phyloP scores from a whole-genome alignment of 2,113 vertebrate genomes.

The Dasyprocta punctata region DNA sequence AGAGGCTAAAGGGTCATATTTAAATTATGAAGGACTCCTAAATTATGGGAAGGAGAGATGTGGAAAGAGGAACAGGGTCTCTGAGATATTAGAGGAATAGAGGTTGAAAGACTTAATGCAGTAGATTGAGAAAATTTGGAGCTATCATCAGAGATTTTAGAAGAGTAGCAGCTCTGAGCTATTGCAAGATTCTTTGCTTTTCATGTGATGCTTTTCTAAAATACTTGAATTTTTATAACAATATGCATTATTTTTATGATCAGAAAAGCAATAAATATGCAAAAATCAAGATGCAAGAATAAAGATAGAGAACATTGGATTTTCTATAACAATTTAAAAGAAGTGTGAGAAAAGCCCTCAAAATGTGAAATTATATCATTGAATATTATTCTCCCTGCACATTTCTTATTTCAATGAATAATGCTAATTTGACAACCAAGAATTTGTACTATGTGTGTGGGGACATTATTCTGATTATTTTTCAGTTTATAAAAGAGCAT shows the following conservation, averaged over 20 bases:
- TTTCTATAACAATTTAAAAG: conserved; percentile 44
- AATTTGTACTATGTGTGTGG: not conserved
- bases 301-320: not conserved
- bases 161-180: not conserved
- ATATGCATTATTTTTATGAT: not conserved
- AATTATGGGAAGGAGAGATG: not conserved
- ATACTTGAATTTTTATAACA: conserved; percentile 13
- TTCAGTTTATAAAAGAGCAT: not conserved
- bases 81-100: not conserved
- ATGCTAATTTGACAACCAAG: conserved; percentile 12
- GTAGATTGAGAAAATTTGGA: conserved; percentile 7
- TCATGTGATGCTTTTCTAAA: conserved; percentile 33
- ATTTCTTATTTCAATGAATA: conserved; percentile 57
- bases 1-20: not conserved
- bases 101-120: not conserved
- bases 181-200: conserved; percentile 22
- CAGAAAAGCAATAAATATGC: conserved; percentile 18
- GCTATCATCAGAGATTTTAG: not conserved
- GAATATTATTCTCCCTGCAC: not conserved
- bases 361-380: conserved; percentile 39
- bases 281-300: conserved; percentile 10
- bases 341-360: not conserved
- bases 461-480: conserved; percentile 20
- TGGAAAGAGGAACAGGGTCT: not conserved
- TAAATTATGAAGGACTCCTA: not conserved